These are phyloP conservation scores for Platycnemis pennipes DNA, from an alignment of 2,888 invertebrate species.

Conservation along the genomic window DNA sequence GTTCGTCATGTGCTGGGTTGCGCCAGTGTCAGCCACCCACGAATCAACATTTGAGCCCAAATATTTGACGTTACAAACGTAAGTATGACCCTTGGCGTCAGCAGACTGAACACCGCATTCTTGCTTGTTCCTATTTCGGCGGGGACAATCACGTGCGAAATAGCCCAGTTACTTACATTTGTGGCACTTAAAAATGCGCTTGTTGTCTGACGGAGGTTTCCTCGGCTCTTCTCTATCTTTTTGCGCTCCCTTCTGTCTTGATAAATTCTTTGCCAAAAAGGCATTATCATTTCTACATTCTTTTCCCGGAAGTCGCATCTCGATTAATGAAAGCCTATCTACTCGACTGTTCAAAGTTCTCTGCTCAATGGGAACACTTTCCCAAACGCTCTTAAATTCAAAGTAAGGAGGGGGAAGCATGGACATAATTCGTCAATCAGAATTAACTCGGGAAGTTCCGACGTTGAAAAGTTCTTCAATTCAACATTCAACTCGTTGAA, in stretches of 20 bases:
- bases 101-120: background rate
- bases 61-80: background rate
- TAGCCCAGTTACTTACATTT: background rate
- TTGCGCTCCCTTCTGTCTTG: background rate
- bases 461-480: background rate
- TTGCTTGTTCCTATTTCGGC: background rate
- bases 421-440: background rate
- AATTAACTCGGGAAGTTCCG: background rate
- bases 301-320: too few species aligned
- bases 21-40: background rate
- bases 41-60: background rate
- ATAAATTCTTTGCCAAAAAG: background rate
- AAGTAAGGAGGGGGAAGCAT: background rate
- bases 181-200: background rate
- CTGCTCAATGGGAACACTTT: background rate
- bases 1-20: too few species aligned
- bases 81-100: background rate
- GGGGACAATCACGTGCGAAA: background rate
- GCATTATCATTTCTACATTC: too few species aligned
- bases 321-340: too few species aligned
- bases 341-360: background rate
- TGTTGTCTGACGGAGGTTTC: background rate
- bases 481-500: background rate
- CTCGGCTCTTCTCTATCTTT: background rate
- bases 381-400: background rate